Percentiles rank a stretch among this genome's conserved stretches.
Conservation (phyloP, 2,888 invertebrate genomes). For the Portevinia maculata region DNA sequence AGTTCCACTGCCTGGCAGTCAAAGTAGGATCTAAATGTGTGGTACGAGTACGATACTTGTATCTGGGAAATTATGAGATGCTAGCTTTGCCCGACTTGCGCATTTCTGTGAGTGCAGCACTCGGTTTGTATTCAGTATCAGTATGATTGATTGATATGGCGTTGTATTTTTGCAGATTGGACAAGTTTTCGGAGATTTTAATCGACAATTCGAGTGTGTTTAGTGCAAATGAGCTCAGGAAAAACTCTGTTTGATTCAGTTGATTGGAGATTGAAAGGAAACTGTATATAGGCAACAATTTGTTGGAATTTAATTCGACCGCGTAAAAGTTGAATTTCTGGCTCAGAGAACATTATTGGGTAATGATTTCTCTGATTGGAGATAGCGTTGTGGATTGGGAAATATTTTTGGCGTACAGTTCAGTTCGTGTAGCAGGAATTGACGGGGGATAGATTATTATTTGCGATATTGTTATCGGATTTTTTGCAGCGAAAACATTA, state of each 20-base stretch:
- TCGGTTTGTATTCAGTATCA: constrained; percentile 53
- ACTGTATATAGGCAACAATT: constrained; percentile 30
- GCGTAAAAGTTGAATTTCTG: constrained; percentile 67
- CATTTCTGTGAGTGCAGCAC: constrained; percentile 28
- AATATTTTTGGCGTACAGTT: constrained; percentile 21
- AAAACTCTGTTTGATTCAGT: constrained; percentile 34
- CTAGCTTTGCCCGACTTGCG: constrained; percentile 28
- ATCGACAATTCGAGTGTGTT: constrained; percentile 60
- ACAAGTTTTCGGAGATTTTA: constrained; percentile 62
- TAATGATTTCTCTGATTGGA: constrained; percentile 46
- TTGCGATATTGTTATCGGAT: constrained; percentile 18
- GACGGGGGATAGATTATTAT: constrained; percentile 11
- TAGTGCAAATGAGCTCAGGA: constrained; percentile 50
- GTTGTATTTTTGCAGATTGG: constrained; percentile 47
- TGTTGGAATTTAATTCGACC: constrained; percentile 41
- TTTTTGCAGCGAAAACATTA: background rate
- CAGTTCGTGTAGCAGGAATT: constrained; percentile 13
- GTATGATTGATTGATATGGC: constrained; percentile 70
- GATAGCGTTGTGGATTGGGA: constrained; percentile 44
- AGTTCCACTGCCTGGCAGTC: constrained; percentile 16
- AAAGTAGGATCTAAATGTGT: too few species aligned
- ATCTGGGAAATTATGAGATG: constrained; percentile 61
- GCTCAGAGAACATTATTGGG: constrained; percentile 51
- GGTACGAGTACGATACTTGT: constrained; percentile 20
- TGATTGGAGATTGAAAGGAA: constrained; percentile 23